A percentile compares a stretch with the other conserved stretches of the same genome.
Evolutionary conservation across 2,888 invertebrate species (phyloP).

Genomic region (Aleiodes testaceus): DNA sequence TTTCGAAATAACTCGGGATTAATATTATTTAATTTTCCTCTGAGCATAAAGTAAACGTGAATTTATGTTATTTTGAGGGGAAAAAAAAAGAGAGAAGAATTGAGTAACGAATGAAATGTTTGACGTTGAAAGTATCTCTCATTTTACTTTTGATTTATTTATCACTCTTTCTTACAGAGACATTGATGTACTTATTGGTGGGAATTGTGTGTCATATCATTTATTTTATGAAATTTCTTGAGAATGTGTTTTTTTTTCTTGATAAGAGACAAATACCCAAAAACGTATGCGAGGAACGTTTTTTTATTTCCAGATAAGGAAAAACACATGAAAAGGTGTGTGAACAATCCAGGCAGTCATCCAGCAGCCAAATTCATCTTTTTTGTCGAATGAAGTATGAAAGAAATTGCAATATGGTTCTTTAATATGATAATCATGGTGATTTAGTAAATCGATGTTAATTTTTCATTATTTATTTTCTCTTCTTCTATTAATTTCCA

Average conservation of each 20-base stretch:
- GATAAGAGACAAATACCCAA: constrained; percentile 23
- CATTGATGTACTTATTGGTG: constrained; percentile 9
- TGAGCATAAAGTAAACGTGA: not conserved
- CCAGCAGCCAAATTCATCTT: constrained; percentile 17
- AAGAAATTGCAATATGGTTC: constrained; percentile 6
- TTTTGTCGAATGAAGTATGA: constrained; percentile 2
- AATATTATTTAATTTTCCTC: not conserved
- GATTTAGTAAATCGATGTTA: constrained; percentile 14
- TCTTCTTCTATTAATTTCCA: not conserved
- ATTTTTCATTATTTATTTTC: not conserved
- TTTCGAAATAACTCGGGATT: not conserved
- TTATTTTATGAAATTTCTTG: not conserved
- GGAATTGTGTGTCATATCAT: constrained; percentile 6
- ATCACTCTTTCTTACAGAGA: not conserved
- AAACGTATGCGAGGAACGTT: constrained; percentile 27
- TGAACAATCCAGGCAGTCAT: constrained; percentile 23
- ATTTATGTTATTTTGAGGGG: constrained; percentile 23
- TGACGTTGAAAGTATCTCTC: not conserved
- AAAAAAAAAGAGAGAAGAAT: constrained; percentile 2
- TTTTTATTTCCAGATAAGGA: constrained; percentile 36
- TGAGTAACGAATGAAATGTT: constrained; percentile 1
- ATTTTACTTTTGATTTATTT: constrained; percentile 1
- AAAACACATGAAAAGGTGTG: constrained; percentile 17
- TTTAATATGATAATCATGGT: not conserved
- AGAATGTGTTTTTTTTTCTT: not conserved